phyloP scores from a whole-genome alignment of 2,797 vertebrate species.

The Cossypha niveicapilla region DNA sequence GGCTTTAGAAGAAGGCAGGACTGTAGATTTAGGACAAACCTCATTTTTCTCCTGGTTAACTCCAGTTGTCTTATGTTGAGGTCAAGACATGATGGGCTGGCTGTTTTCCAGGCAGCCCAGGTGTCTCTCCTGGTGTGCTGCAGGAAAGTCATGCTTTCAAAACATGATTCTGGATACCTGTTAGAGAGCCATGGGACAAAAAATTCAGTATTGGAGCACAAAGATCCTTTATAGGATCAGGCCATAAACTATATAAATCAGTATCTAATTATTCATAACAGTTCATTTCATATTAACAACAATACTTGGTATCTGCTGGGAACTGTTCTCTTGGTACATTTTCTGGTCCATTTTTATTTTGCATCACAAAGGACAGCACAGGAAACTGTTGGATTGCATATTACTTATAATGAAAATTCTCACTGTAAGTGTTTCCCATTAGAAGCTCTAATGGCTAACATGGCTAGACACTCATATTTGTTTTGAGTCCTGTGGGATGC shows the following conservation, averaged over 20 bases:
- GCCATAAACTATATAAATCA: not conserved
- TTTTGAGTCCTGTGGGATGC: not conserved
- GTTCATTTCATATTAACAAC: not conserved
- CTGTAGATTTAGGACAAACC: not conserved
- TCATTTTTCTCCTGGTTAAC: not conserved
- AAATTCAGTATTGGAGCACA: not conserved
- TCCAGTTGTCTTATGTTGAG: not conserved
- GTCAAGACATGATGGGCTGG: not conserved
- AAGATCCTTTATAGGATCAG: not conserved
- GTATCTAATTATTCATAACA: not conserved
- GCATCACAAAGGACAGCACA: not conserved
- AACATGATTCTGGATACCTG: not conserved
- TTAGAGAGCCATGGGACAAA: not conserved
- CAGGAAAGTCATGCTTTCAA: not conserved
- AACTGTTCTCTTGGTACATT: not conserved
- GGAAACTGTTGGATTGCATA: not conserved
- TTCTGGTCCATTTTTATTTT: conserved; percentile 23
- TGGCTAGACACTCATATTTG: not conserved
- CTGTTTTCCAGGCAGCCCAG: not conserved
- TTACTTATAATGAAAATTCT: conserved; percentile 26
- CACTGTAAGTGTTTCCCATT: not conserved
- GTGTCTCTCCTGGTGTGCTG: accelerated
- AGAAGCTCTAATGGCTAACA: not conserved
- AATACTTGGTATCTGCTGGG: not conserved
- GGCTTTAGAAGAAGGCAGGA: not conserved